Base-by-base conservation (phyloP, 2,113 vertebrate species). In the Erythrolamprus reginae region DNA sequence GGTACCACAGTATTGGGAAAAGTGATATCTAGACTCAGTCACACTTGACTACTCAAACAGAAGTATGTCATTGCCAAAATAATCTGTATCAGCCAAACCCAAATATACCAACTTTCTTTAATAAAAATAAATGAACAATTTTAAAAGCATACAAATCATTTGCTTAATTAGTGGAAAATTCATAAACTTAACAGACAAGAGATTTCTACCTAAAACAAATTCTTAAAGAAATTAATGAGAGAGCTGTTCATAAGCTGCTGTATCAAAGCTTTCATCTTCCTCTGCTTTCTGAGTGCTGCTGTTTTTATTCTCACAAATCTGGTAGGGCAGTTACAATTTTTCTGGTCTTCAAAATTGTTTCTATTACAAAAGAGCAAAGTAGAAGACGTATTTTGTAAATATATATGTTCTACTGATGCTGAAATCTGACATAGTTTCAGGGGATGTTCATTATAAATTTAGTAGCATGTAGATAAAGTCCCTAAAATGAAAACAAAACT, bases 371-470 rank as follows among this genome's bases (percentile, higher is more conserved):
- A 90, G 88, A 21, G 26, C 50, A 94, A 84, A 92, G 3, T 38
- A 95, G 94, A 93, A 38, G 61, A 93, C 88, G 58, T 82, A 87
- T 89, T 88, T 58, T 84, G 45, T 88, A 56, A 56, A 56, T 26
- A 93, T 92, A 87, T 90, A 89, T 93, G 93, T 95, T 94, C 82
- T 90, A 94, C 89, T 0, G 10, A 88, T 94, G 93, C 94, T 95
- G 92, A 95, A 93, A 94, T 89, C 91, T 93, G 91, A 94, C 91
- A 92, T 84, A 92, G 90, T 86, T 94, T 92, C 91, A 91, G 93
- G 83, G 86, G 88, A 88, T 93, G 90, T 3, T 95, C 90, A 86
- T 86, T 94, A 92, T 93, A 93, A 50, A 23, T 56, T 55, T 56
- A 10, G 4, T 42, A 42, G 19, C n/a, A 55, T 42, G 9, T 45